phyloP scores from a whole-genome alignment of 2,113 vertebrate species.

The Gavialis gangeticus region DNA sequence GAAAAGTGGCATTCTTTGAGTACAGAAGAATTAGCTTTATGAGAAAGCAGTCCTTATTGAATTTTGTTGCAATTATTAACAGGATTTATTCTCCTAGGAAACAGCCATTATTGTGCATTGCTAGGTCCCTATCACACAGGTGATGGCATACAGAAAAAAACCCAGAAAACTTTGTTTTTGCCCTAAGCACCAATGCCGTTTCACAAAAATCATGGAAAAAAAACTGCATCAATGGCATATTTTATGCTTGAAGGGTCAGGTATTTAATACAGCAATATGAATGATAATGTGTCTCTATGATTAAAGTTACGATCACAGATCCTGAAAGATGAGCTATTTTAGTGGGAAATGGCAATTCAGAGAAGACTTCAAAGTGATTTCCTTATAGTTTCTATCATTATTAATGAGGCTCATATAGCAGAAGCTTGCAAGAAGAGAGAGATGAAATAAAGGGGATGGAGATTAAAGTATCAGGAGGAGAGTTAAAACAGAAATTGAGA shows the following conservation, averaged over 20 bases:
- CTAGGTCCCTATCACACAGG: background rate
- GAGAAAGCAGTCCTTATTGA: background rate
- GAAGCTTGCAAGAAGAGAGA: constrained; percentile 29
- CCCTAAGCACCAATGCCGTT: background rate
- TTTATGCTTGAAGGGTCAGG: background rate
- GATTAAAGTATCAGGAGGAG: constrained; percentile 49
- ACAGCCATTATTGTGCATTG: background rate
- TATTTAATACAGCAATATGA: constrained; percentile 23
- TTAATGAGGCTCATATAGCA: constrained; percentile 44
- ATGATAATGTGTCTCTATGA: constrained; percentile 9
- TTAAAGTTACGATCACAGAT: constrained; percentile 34
- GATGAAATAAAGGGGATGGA: constrained; percentile 41
- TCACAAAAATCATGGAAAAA: constrained; percentile 4
- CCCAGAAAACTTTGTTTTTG: background rate
- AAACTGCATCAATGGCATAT: background rate
- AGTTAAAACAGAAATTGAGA: background rate
- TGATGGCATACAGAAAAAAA: background rate
- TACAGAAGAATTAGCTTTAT: background rate
- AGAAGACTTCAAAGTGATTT: constrained; percentile 64
- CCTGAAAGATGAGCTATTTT: constrained; percentile 30
- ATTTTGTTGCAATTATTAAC: background rate
- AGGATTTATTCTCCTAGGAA: background rate
- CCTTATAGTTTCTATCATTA: constrained; percentile 21
- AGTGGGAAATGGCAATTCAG: background rate
- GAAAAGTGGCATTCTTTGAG: background rate